Evolutionary conservation across 2,797 vertebrate species (phyloP).

Genomic region (Semaprochilodus insignis): DNA sequence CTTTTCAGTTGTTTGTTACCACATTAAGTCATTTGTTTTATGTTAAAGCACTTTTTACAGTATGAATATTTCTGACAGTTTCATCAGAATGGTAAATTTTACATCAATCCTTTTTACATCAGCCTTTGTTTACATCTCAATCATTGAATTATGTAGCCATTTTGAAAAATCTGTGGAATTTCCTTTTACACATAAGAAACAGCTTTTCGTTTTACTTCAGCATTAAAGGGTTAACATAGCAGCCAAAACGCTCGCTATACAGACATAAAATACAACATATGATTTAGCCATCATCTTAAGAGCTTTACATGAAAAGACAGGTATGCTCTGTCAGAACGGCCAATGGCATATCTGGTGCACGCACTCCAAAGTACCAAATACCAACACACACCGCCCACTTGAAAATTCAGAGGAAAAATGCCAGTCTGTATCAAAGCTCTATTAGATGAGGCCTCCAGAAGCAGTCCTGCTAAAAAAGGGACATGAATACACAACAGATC

Average conservation of each 20-base stretch:
- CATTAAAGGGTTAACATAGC: not conserved
- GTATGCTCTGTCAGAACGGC: slow-evolving; percentile 59
- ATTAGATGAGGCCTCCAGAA: slow-evolving; percentile 67
- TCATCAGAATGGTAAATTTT: no score
- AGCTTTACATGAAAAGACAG: slow-evolving; percentile 53
- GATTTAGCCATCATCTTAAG: slow-evolving; percentile 53
- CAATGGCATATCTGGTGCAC: slow-evolving; percentile 61
- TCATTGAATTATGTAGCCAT: no score
- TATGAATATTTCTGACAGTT: no score
- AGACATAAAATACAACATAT: slow-evolving; percentile 1
- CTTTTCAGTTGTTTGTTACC: no score
- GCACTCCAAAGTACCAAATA: slow-evolving; percentile 68
- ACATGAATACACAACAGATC: slow-evolving; percentile 77
- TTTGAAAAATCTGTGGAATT: no score
- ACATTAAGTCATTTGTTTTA: no score
- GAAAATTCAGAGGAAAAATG: slow-evolving; percentile 69
- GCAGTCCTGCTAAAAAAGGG: slow-evolving; percentile 62
- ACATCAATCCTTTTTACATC: no score
- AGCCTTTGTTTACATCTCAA: no score
- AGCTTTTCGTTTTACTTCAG: not conserved
- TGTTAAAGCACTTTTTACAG: no score
- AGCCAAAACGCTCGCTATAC: not conserved
- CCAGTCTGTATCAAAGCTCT: slow-evolving; percentile 76
- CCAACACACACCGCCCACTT: slow-evolving; percentile 52
- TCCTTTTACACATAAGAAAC: not conserved